Evolutionary conservation across 1,140 invertebrate species (phyloP).

Genomic region (Hyposmocoma kahamanoa): DNA sequence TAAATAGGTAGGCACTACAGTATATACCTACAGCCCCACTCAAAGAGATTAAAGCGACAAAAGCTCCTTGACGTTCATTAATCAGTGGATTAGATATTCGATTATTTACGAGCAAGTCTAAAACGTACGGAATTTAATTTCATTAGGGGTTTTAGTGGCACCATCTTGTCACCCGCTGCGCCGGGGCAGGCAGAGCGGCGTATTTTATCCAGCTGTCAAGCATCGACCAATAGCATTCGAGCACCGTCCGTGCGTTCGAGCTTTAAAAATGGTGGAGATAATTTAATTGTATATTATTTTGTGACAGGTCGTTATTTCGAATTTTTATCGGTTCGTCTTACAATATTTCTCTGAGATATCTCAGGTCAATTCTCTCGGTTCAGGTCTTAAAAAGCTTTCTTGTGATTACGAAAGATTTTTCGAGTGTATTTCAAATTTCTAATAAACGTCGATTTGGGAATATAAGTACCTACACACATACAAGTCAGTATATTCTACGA

Average conservation of each 20-base stretch:
- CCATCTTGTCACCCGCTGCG: constrained; percentile 66
- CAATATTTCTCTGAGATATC: constrained; percentile 49
- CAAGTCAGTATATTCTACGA: background rate
- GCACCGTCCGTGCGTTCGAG: constrained; percentile 37
- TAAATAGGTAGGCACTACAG: background rate
- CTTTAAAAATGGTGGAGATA: constrained; percentile 69
- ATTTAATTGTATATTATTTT: constrained; percentile 71
- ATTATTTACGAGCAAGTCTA: constrained; percentile 67
- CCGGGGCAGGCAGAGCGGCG: constrained; percentile 38
- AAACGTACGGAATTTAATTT: constrained; percentile 73
- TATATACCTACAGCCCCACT: constrained; percentile 11
- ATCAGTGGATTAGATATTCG: constrained; percentile 69
- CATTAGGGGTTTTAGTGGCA: constrained; percentile 67
- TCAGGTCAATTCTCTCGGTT: constrained; percentile 15
- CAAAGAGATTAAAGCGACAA: constrained; percentile 22
- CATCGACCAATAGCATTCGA: constrained; percentile 43
- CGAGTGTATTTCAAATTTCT: background rate
- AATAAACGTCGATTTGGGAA: too few species aligned
- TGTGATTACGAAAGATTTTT: background rate
- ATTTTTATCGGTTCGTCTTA: constrained; percentile 61
- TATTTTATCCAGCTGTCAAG: constrained; percentile 68
- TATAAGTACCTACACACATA: background rate
- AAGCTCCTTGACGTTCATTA: constrained; percentile 43
- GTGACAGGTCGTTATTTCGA: constrained; percentile 71
- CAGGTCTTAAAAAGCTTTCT: constrained; percentile 9